Percentiles rank a stretch among this genome's conserved stretches.
Evolutionary conservation across 2,797 vertebrate genomes (phyloP).

Genomic region (Meriones psammophilus): DNA sequence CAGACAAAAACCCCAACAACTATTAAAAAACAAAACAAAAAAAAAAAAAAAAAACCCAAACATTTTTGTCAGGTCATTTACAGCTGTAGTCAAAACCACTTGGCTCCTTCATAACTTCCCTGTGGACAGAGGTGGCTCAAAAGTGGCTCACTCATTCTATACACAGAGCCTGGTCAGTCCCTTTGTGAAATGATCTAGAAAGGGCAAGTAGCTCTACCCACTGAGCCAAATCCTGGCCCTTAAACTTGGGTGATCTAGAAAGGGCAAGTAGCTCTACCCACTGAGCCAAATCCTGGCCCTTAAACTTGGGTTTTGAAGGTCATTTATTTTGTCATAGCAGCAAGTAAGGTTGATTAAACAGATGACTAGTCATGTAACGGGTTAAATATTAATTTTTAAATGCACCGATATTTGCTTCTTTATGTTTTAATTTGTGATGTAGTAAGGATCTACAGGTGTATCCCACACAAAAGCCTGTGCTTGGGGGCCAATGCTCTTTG

Average conservation of each 20-base stretch:
- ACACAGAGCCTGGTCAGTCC: accelerated
- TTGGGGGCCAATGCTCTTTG: too few species aligned
- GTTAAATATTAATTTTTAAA: not conserved
- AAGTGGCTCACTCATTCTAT: not conserved
- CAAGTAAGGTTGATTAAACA: not conserved
- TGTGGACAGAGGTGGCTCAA: not conserved
- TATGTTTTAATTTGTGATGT: too few species aligned
- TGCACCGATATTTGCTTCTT: not conserved
- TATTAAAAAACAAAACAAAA: too few species aligned
- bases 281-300: not conserved
- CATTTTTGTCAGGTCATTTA: not conserved
- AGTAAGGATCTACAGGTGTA: too few species aligned
- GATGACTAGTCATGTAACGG: too few species aligned
- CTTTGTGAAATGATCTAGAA: too few species aligned
- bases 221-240: not conserved
- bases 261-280: not conserved
- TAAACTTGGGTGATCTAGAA: too few species aligned
- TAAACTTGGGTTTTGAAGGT: not conserved
- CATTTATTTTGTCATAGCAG: too few species aligned
- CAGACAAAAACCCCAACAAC: too few species aligned
- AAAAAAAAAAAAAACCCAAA: too few species aligned
- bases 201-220: not conserved
- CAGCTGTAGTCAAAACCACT: not conserved
- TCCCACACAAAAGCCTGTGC: too few species aligned
- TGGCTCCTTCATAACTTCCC: too few species aligned